Evolutionary conservation across 2,113 vertebrate genomes (phyloP).

Genomic region (Origma solitaria): DNA sequence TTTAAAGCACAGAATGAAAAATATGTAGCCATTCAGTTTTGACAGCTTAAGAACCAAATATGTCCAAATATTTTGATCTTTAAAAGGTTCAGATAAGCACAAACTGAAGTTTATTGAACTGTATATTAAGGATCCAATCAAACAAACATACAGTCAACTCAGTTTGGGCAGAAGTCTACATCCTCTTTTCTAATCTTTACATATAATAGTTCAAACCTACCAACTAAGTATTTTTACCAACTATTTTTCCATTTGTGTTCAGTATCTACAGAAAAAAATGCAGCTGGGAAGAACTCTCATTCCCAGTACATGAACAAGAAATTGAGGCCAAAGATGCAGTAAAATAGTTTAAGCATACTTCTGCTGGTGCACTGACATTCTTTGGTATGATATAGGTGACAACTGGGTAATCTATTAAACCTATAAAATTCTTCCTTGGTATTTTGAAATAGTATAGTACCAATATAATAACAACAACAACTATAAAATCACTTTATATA

Average conservation of each 20-base stretch:
- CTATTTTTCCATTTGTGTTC: background rate
- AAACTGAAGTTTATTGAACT: background rate
- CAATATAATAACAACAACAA: background rate
- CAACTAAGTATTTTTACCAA: background rate
- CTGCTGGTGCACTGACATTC: background rate
- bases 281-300: background rate
- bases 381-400: background rate
- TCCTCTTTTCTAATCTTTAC: background rate
- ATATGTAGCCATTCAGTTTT: background rate
- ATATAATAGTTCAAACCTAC: background rate
- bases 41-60: background rate
- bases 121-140: background rate
- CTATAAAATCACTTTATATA: background rate
- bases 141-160: background rate
- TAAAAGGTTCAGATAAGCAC: background rate
- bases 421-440: background rate
- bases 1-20: background rate
- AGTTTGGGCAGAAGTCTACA: background rate
- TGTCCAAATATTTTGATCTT: background rate
- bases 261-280: background rate
- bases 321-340: background rate
- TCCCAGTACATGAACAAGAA: background rate
- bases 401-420: background rate
- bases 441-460: background rate
- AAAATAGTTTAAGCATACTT: background rate